Conservation (phyloP, 2,888 invertebrate genomes). For the Sinelater perroti region DNA sequence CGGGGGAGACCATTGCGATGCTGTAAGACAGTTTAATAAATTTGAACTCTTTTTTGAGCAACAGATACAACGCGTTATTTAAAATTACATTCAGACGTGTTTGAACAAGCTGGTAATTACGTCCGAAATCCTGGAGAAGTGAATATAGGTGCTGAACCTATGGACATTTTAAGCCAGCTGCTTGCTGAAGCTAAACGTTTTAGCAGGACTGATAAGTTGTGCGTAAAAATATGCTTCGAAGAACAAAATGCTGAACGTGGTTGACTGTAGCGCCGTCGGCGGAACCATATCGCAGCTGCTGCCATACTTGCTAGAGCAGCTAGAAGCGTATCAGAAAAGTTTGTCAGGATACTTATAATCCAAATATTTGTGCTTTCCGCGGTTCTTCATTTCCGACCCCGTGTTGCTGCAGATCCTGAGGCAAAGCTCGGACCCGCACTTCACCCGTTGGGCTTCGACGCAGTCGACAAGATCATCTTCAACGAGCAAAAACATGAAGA, state of each 20-base stretch:
- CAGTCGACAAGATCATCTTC: constrained; percentile 80
- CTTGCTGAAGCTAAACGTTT: constrained; percentile 84
- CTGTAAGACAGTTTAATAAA: constrained; percentile 89
- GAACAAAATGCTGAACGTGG: constrained; percentile 82
- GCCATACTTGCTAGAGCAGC: constrained; percentile 82
- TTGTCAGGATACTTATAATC: constrained; percentile 82
- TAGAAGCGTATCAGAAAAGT: constrained; percentile 91
- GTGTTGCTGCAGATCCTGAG: constrained; percentile 88
- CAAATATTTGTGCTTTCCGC: constrained; percentile 83
- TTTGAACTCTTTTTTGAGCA: constrained; percentile 83
- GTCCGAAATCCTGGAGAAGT: constrained; percentile 84
- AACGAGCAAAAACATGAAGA: constrained; percentile 79
- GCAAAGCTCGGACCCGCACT: constrained; percentile 87
- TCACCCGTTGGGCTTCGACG: constrained; percentile 87
- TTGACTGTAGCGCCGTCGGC: constrained; percentile 85
- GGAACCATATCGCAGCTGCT: constrained; percentile 81
- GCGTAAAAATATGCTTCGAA: constrained; percentile 86
- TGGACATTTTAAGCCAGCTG: constrained; percentile 90
- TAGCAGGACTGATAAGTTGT: constrained; percentile 82
- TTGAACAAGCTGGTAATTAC: constrained; percentile 81
- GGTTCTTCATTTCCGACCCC: constrained; percentile 92
- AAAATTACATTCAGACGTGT: constrained; percentile 86
- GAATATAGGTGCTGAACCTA: constrained; percentile 85
- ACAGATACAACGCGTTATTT: constrained; percentile 87
- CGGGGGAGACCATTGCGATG: constrained; percentile 77